These are phyloP conservation scores for Pleuronectes platessa DNA, from an alignment of 2,113 vertebrate genomes.

Conservation along the genomic window DNA sequence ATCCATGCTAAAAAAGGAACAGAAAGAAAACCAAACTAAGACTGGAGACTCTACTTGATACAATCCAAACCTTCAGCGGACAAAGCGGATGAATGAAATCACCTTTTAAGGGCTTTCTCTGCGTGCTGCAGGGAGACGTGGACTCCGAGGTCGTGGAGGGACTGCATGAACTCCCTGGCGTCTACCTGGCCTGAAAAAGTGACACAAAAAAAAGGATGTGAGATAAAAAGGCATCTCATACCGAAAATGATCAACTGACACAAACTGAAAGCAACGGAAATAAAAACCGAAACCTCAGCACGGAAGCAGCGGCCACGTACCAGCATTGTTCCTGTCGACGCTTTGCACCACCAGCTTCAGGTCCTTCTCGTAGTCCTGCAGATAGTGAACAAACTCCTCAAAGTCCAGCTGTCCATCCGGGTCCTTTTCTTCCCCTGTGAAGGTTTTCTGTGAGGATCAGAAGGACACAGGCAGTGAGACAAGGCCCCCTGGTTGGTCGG, in stretches of 20 bases:
- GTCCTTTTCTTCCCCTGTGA: slow-evolving; percentile 86
- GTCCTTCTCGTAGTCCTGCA: slow-evolving; percentile 96
- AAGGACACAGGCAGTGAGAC: fast-evolving
- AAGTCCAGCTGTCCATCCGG: slow-evolving; percentile 92
- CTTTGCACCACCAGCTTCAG: slow-evolving; percentile 94
- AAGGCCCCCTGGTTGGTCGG: neutral
- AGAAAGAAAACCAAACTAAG: neutral
- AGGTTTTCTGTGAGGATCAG: slow-evolving; percentile 86
- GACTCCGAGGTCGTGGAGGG: slow-evolving; percentile 91
- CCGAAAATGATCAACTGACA: neutral
- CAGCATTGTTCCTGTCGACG: slow-evolving; percentile 91
- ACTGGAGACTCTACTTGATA: neutral
- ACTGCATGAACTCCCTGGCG: slow-evolving; percentile 91
- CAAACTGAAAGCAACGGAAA: fast-evolving
- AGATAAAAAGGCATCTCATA: neutral
- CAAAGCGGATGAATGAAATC: slow-evolving; percentile 2
- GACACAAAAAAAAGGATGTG: neutral
- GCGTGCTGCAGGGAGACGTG: slow-evolving; percentile 93
- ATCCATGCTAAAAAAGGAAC: slow-evolving; percentile 87
- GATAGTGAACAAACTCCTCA: slow-evolving; percentile 96
- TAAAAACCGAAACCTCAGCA: neutral
- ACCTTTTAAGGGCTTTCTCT: slow-evolving; percentile 93
- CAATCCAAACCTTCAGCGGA: neutral
- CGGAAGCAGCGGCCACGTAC: slow-evolving; percentile 69
- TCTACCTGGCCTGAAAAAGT: slow-evolving; percentile 85